Base-by-base conservation (phyloP, 2,113 vertebrate genomes). In the Corythoichthys intestinalis region DNA sequence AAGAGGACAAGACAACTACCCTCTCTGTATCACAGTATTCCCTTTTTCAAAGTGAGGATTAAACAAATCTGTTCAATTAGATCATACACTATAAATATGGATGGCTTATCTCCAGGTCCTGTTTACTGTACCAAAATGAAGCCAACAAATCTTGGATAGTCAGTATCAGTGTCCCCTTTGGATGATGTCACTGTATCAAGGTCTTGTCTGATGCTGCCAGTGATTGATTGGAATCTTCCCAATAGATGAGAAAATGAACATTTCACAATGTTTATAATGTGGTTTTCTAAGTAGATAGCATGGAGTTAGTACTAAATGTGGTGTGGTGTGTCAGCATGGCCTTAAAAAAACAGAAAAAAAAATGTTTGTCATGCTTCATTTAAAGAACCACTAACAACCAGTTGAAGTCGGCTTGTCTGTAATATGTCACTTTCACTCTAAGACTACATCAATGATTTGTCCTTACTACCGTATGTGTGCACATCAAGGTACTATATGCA, bases 371-470 rank as follows among this genome's bases (percentile, higher is more conserved):
- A 17, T 52, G 17, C 15, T 52, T 52, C 50, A 7, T n/a, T 52
- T 15, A 6, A 52, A 17, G 17, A 52, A 52, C 17, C 50, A n/a
- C 1, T 44, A n/a, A n/a, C 14, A 5, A 52, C 14, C 5, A 10
- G 53, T 56, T 56, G n/a, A 20, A 3, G 53, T 10, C 53, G 11
- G 10, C 9, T 3, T 3, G n/a, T 28, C 11, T 67, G 47, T 61
- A 75, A 79, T 66, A 77, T 60, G 69, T 46, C 62, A 65, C 41
- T 53, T 0, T 59, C 47, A 49, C 10, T 49, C 14, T 34, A 10
- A 56, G n/a, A 34, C 20, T 10, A 9, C 5, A 46, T 74, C 67
- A 67, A 69, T 65, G 39, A 57, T 74, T 28, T 67, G 39, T 75
- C 70, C 67, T 48, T 74, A 46, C 6, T 44, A 44, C 41, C 41